Base-by-base conservation (phyloP, 2,888 invertebrate genomes). In the Caenorhabditis becei region DNA sequence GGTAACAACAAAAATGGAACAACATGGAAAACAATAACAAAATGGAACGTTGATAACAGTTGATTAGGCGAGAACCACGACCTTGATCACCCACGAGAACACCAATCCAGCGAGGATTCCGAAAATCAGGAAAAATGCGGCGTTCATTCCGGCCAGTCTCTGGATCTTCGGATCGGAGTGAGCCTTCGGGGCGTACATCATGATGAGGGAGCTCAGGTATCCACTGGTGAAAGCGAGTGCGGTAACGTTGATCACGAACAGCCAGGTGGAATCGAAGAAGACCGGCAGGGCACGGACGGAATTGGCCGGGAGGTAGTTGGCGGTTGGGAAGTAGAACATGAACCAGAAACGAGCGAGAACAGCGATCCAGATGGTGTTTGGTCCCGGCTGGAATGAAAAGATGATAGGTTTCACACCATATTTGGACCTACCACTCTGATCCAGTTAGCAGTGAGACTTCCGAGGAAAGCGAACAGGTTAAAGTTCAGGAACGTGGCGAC, bases 401-500 rank as follows among this genome's bases (percentile, higher is more conserved):
- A 20, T n/a, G 8, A 51, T 23, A 32, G 10, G 10, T 8, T 10
- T 23, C 1, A 23, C 14, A 35, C 10, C 1, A 16, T n/a, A 18
- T 49, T 37, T 0, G 3, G 0, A 44, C 69, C 28, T 24, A 69
- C 70, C 28, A 54, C 20, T 59, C 72, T 67, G 20, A 74, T 24
- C 26, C 62, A 71, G 37, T 77, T 95, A 0, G 97, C 95, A 0
- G 95, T 92, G 83, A 95, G 93, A 91, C 96, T 97, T 23, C 99
- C 99, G 32, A 97, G 87, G 94, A 96, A 95, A 2, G 98, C 97
- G 82, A 94, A 95, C 0, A 96, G 89, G 91, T 98, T 99, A 93
- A 99, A 99, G 8, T 95, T 96, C 71, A 99, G 92, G 92, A 96
- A 99, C 91, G 97, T 97, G 41, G 95, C 95, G 23, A 97, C 56